phyloP scores from a whole-genome alignment of 2,888 invertebrate genomes.

The Drosophila atripex region DNA sequence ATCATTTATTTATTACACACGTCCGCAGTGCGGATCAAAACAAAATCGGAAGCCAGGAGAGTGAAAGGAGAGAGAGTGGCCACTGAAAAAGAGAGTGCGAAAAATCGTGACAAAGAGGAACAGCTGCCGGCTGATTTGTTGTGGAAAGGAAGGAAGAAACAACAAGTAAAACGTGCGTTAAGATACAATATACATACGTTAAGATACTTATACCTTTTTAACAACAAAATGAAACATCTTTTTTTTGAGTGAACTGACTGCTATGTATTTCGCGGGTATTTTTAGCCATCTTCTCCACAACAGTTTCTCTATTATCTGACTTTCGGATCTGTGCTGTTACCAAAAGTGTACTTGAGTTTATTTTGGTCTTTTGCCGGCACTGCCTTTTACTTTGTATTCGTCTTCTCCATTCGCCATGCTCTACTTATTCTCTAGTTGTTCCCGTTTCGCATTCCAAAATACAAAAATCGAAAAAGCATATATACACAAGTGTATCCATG shows the following conservation, averaged over 20 bases:
- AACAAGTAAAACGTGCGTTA: constrained; percentile 44
- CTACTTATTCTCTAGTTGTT: constrained; percentile 27
- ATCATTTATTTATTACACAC: constrained; percentile 25
- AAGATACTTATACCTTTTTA: background rate
- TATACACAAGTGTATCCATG: constrained; percentile 14
- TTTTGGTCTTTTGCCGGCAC: constrained; percentile 44
- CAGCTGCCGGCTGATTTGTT: constrained; percentile 51
- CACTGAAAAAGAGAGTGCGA: constrained; percentile 17
- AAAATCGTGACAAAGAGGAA: constrained; percentile 21
- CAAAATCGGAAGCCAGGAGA: constrained; percentile 23
- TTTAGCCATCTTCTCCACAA: constrained; percentile 42
- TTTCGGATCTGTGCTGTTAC: constrained; percentile 26
- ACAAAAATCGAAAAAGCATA: constrained; percentile 5
- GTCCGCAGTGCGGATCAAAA: constrained; percentile 33
- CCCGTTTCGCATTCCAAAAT: constrained; percentile 46
- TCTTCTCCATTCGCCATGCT: constrained; percentile 35
- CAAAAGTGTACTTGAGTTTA: constrained; percentile 46
- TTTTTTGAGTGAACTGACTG: background rate
- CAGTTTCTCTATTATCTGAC: constrained; percentile 8
- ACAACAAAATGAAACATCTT: background rate
- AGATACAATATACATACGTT: background rate
- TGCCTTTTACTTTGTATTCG: constrained; percentile 12
- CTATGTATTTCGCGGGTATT: constrained; percentile 36
- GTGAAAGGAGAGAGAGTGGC: constrained; percentile 15
- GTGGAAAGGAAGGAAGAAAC: constrained; percentile 37